Percentiles rank a stretch among this genome's conserved stretches.
Evolutionary conservation across 2,797 vertebrate species (phyloP).

Genomic region (Sardinella longiceps): DNA sequence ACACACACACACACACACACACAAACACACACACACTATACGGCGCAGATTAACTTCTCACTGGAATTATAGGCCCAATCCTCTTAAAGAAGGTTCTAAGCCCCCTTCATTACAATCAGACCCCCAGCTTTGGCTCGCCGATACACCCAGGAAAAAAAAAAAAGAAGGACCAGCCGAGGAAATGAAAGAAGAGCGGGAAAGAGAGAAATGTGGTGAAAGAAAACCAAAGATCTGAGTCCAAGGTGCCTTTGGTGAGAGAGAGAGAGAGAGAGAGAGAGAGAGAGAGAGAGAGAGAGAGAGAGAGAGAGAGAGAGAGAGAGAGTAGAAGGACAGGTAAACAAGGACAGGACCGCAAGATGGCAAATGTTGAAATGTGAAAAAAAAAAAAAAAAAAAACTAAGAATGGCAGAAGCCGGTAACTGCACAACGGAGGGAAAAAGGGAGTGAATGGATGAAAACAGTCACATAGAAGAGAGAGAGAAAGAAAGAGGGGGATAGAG

Average conservation of each 20-base stretch:
- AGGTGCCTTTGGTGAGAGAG: background rate
- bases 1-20: background rate
- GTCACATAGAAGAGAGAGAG: background rate
- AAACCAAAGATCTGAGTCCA: background rate
- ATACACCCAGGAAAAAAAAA: constrained; percentile 26
- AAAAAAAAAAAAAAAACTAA: background rate
- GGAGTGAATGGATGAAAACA: background rate
- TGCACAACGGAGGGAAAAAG: too few species aligned
- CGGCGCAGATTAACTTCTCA: constrained; percentile 38
- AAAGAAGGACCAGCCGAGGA: constrained; percentile 14
- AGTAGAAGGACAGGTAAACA: background rate
- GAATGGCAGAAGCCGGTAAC: background rate
- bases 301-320: background rate
- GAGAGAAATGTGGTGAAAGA: background rate
- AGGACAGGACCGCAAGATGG: background rate
- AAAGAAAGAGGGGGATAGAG: background rate
- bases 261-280: background rate
- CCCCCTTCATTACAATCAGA: constrained; percentile 52
- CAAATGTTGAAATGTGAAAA: background rate
- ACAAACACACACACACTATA: constrained; percentile 32
- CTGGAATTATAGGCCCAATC: constrained; percentile 43
- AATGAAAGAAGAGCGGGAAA: constrained; percentile 8
- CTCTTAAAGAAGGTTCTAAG: constrained; percentile 45
- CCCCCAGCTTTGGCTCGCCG: constrained; percentile 42
- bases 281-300: background rate